Evolutionary conservation across 2,888 invertebrate genomes (phyloP).

Genomic region (Phasia obesa): DNA sequence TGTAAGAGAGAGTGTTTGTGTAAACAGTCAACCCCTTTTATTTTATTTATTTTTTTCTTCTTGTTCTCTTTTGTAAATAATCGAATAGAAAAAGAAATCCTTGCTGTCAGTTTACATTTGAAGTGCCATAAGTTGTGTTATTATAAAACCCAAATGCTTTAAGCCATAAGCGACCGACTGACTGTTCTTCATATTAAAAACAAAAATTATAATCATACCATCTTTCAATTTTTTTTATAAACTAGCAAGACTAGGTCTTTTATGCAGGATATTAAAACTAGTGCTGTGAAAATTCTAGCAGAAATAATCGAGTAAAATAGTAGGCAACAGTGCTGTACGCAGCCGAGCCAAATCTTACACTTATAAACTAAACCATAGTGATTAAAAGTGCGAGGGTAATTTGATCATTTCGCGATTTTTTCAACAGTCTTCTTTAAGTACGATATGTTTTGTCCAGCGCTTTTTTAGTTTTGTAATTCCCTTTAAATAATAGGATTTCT

Average conservation of each 20-base stretch:
- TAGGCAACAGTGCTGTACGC: no score
- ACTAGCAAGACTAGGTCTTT: neutral
- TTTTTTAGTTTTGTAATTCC: no score
- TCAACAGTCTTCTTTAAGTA: no score
- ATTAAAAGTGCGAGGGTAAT: no score
- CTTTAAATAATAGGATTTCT: no score
- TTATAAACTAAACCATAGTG: no score
- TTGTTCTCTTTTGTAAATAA: slow-evolving; percentile 25
- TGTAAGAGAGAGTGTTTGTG: slow-evolving; percentile 19
- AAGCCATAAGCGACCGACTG: slow-evolving; percentile 65
- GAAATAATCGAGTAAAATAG: neutral
- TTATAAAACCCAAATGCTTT: slow-evolving; percentile 81
- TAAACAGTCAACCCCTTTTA: slow-evolving; percentile 60
- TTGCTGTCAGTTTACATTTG: slow-evolving; percentile 81
- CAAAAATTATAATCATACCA: slow-evolving; percentile 55
- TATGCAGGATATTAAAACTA: slow-evolving; percentile 10
- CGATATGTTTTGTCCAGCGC: no score
- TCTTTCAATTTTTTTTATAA: slow-evolving; percentile 14
- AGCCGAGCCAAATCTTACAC: no score
- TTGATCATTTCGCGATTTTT: no score
- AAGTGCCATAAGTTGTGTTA: slow-evolving; percentile 83
- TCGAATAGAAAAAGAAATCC: slow-evolving; percentile 56
- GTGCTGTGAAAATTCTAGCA: slow-evolving; percentile 7
- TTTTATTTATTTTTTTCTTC: neutral
- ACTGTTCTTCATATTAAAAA: slow-evolving; percentile 32